Conservation (phyloP, 2,113 vertebrate species). For the Brienomyrus brachyistius region DNA sequence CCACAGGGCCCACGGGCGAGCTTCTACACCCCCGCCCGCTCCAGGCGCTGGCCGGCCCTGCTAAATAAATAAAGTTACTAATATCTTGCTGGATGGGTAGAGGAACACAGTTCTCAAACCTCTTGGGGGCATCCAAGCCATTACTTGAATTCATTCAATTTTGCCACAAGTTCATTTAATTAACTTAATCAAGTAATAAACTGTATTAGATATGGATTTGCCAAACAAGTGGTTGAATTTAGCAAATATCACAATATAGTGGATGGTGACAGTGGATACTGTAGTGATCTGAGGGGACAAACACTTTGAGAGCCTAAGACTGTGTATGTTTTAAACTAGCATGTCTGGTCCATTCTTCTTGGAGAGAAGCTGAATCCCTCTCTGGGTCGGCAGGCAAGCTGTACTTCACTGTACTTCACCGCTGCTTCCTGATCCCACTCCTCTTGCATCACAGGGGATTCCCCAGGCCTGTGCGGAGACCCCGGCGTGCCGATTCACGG, state of each 20-base stretch:
- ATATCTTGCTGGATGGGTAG: not conserved
- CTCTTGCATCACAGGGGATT: constrained; percentile 62
- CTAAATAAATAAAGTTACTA: not conserved
- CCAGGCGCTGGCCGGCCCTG: not conserved
- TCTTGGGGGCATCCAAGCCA: not conserved
- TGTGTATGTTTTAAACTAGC: not conserved
- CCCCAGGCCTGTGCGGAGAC: constrained; percentile 76
- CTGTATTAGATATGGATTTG: not conserved
- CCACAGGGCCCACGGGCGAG: not conserved
- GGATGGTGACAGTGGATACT: not conserved
- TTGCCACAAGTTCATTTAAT: not conserved
- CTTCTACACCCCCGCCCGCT: not conserved
- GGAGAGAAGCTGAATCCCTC: not conserved
- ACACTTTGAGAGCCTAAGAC: not conserved
- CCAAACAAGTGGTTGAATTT: not conserved
- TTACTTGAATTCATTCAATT: not conserved
- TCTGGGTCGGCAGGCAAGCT: not conserved
- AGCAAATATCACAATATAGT: not conserved
- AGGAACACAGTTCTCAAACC: not conserved
- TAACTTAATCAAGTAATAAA: not conserved
- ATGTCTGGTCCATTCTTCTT: not conserved
- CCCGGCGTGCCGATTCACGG: constrained; percentile 83
- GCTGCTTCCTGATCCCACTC: not conserved
- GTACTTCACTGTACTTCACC: not conserved
- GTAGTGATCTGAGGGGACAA: not conserved